Evolutionary conservation across 1,140 invertebrate genomes (phyloP), one percentile per base, ranked within the genome.

Genomic region (Cheumatopsyche charites): DNA sequence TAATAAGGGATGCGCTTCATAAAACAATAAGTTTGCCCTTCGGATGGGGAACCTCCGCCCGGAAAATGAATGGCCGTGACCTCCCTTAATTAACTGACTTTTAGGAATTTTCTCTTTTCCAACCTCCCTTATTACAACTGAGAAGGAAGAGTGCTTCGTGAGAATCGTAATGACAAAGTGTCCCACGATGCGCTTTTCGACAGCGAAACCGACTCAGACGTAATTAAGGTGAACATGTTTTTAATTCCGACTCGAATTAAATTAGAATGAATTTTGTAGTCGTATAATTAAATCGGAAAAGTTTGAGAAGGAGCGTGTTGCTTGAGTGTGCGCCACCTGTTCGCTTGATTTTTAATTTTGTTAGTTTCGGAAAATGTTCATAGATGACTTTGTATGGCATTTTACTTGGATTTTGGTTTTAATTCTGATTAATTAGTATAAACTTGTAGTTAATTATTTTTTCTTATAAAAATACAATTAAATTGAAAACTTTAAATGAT

Each of bases 1-100:
- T 43, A 71, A 71, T 71, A 71, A 63, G 62, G 62, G 70, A 72
- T 72, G 70, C 70, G 70, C 70, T 72, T 72, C 70, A 72, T 72
- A 72, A 72, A 72, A 72, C 62, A 72, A 72, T 72, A 72, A 72
- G 49, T 66, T 66, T 36, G 62, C 19, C 9, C 11, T 58, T 21
- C 19, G 21, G 15, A 6, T 47, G 55, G 17, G 41, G 43, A 62
- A 36, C 29, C 29, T 36, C 29, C 29, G 15, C 41, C 62, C 26
- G 29, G 36, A 41, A 66, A 66, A 72, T 72, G 70, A 65, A 72
- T 72, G 19, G 63, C 62, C 62, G 49, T 66, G 49, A 63, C 70
- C 62, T 42, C 49, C 70, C 70, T 72, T 72, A 72, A 72, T 72
- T 72, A 72, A 72, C 70, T 66, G 26, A 63, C 69, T 71, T 71